These are phyloP conservation scores for Hanleya hanleyi DNA, from an alignment of 2,888 invertebrate genomes.

Conservation along the genomic window DNA sequence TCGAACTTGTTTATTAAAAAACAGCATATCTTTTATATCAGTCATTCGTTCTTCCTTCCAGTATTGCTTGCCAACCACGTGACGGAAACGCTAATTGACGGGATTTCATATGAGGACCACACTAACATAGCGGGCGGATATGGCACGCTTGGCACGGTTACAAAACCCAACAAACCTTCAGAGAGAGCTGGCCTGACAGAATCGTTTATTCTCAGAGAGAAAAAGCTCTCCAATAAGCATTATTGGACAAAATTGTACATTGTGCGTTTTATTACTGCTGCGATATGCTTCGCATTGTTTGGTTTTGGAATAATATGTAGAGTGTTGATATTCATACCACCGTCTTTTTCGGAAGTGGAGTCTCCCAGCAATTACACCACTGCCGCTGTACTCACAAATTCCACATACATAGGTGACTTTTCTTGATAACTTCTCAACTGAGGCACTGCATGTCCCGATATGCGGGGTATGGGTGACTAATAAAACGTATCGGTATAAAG, in stretches of 20 bases:
- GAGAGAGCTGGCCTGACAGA: neutral
- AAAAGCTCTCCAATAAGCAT: neutral
- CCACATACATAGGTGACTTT: too few species aligned
- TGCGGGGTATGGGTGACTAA: too few species aligned
- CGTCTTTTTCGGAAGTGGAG: too few species aligned
- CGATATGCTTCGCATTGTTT: neutral
- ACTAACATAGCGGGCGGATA: neutral
- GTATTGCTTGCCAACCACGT: neutral
- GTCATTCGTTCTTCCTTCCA: neutral
- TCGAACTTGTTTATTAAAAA: too few species aligned
- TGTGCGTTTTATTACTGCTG: neutral
- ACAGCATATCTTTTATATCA: neutral
- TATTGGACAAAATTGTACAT: neutral
- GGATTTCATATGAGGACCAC: neutral
- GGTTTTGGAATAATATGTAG: neutral
- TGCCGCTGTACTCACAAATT: too few species aligned
- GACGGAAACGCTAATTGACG: neutral
- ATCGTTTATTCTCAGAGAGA: neutral
- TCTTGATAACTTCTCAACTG: too few species aligned
- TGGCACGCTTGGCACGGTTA: neutral
- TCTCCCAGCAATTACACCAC: too few species aligned
- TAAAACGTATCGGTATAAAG: too few species aligned
- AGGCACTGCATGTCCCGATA: too few species aligned
- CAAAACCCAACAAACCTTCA: neutral
- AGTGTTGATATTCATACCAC: neutral